A percentile compares a stretch with the other conserved stretches of the same genome.
phyloP scores from a whole-genome alignment of 1,140 invertebrate genomes.

The Leptoteleia sp. region DNA sequence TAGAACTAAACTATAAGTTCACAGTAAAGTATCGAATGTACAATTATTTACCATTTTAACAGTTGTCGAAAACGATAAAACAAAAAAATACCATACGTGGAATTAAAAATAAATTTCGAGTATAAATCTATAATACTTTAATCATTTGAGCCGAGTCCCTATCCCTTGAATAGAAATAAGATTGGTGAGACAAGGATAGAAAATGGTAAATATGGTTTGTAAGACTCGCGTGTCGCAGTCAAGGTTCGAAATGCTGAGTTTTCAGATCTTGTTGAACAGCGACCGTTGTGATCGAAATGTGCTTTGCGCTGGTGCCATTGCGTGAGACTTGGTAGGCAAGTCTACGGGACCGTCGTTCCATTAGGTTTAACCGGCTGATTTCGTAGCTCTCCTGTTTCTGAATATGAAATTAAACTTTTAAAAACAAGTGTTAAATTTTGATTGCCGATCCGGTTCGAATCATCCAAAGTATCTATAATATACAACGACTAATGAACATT shows the following conservation, averaged over 20 bases:
- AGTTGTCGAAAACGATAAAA: neutral
- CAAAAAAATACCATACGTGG: too few species aligned
- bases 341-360: constrained; percentile 62
- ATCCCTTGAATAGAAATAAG: neutral
- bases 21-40: too few species aligned
- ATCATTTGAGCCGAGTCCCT: neutral
- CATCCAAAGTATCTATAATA: neutral
- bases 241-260: constrained; percentile 67
- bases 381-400: constrained; percentile 66
- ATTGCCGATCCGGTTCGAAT: constrained; percentile 30
- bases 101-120: too few species aligned
- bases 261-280: constrained; percentile 72
- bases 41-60: neutral
- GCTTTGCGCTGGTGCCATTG: constrained; percentile 70
- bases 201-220: constrained; percentile 13
- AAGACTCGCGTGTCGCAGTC: constrained; percentile 41
- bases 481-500: neutral
- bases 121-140: neutral
- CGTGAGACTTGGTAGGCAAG: constrained; percentile 56
- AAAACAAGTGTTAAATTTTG: constrained; percentile 19
- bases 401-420: constrained; percentile 64
- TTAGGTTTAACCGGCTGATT: constrained; percentile 59
- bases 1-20: too few species aligned
- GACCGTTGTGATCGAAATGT: constrained; percentile 70
- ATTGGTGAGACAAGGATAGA: neutral